phyloP scores from a whole-genome alignment of 2,113 vertebrate species.

The Micromys minutus region DNA sequence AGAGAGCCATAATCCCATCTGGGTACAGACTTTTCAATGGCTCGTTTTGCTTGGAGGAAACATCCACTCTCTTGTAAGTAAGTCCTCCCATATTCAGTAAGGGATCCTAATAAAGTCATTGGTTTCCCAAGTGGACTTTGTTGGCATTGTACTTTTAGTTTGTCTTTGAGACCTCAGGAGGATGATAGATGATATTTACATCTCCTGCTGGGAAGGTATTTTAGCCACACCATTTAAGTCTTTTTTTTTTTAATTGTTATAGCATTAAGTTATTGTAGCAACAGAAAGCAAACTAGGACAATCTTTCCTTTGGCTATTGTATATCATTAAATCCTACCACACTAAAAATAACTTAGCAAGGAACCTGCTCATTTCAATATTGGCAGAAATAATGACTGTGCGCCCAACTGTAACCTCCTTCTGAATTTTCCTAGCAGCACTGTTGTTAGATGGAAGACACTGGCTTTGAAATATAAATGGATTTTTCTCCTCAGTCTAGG shows the following conservation, averaged over 20 bases:
- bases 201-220: neutral
- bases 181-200: neutral
- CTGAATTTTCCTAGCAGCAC: neutral
- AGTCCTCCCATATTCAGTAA: neutral
- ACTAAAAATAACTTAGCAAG: neutral
- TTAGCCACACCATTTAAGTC: neutral
- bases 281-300: neutral
- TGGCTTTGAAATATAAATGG: neutral
- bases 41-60: neutral
- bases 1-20: neutral
- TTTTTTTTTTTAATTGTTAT: neutral
- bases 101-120: neutral
- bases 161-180: neutral
- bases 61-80: neutral
- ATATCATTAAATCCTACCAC: slow-evolving; percentile 15
- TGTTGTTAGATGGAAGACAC: neutral
- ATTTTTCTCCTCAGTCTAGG: neutral
- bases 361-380: neutral
- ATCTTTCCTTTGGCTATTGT: neutral
- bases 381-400: slow-evolving; percentile 10
- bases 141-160: neutral
- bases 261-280: neutral
- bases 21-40: neutral
- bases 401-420: neutral
- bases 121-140: too few relatives aligned